Conservation (phyloP, 2,113 vertebrate species). For the Penelope pileata region DNA sequence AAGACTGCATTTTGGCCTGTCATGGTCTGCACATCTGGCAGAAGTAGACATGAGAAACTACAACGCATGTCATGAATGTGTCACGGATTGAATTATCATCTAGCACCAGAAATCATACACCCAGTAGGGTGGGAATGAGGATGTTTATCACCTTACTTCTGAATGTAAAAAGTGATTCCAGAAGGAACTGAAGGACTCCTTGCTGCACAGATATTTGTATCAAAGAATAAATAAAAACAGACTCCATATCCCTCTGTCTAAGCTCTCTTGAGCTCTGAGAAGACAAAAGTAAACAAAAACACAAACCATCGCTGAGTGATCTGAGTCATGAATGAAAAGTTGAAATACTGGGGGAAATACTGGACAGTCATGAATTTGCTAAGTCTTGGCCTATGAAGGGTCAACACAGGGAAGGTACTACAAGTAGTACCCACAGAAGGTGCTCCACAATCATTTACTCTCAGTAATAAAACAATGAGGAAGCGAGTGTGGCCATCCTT, state of each 20-base stretch:
- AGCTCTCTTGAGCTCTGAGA: neutral
- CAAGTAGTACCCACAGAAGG: neutral
- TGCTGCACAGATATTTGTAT: neutral
- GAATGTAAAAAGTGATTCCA: neutral
- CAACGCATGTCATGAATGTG: neutral
- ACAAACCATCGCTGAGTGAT: neutral
- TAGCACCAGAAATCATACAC: neutral
- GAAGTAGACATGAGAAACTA: neutral
- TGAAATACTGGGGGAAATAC: neutral
- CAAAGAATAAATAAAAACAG: neutral
- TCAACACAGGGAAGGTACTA: neutral
- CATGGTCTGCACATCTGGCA: constrained; percentile 6
- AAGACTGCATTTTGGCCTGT: neutral
- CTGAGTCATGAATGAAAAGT: neutral
- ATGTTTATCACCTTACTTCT: neutral
- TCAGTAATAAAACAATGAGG: neutral
- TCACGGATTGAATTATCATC: neutral
- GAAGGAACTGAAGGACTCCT: neutral
- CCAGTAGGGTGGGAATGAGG: neutral
- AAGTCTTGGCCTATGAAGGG: neutral
- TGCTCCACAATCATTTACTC: neutral
- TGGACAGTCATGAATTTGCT: neutral
- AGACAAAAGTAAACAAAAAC: neutral
- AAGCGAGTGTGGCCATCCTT: neutral
- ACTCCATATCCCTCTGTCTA: neutral